Percentiles rank a stretch among this genome's conserved stretches.
Evolutionary conservation across 2,113 vertebrate genomes (phyloP).

Genomic region (Oncorhynchus clarkii): DNA sequence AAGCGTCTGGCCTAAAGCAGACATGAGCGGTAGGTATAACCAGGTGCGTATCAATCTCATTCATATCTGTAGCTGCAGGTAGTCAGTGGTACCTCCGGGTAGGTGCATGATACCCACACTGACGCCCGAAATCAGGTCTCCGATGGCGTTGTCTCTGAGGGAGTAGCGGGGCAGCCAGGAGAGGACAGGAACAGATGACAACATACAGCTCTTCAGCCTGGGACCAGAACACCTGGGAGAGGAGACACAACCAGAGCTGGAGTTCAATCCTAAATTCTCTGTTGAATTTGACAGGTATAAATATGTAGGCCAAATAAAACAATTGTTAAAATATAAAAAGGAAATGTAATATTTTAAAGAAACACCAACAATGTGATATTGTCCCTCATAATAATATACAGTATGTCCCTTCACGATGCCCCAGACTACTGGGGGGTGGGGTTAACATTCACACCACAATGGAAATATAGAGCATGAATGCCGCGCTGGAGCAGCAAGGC

Average conservation of each 20-base stretch:
- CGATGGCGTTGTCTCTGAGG: constrained; percentile 79
- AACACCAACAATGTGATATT: too few species aligned
- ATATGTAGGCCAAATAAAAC: too few species aligned
- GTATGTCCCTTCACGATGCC: not conserved
- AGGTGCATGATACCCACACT: constrained; percentile 95
- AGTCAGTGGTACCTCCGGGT: constrained; percentile 68
- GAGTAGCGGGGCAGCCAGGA: constrained; percentile 88
- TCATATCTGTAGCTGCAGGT: not conserved
- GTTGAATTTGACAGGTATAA: too few species aligned
- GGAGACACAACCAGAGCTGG: not conserved
- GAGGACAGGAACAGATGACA: constrained; percentile 76
- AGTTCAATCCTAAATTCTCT: not conserved
- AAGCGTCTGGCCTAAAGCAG: too few species aligned
- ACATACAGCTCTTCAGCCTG: constrained; percentile 66
- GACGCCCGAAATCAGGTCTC: constrained; percentile 85
- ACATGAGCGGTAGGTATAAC: too few species aligned
- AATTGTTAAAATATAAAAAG: too few species aligned
- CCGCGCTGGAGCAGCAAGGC: not conserved
- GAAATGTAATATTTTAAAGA: too few species aligned
- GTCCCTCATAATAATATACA: too few species aligned
- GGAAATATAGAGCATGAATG: not conserved
- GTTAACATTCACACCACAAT: not conserved
- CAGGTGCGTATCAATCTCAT: too few species aligned
- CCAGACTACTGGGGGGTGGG: not conserved
- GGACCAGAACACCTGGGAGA: constrained; percentile 74